These are phyloP conservation scores for Argyrosomus japonicus DNA, from an alignment of 2,113 vertebrate species.

Conservation along the genomic window DNA sequence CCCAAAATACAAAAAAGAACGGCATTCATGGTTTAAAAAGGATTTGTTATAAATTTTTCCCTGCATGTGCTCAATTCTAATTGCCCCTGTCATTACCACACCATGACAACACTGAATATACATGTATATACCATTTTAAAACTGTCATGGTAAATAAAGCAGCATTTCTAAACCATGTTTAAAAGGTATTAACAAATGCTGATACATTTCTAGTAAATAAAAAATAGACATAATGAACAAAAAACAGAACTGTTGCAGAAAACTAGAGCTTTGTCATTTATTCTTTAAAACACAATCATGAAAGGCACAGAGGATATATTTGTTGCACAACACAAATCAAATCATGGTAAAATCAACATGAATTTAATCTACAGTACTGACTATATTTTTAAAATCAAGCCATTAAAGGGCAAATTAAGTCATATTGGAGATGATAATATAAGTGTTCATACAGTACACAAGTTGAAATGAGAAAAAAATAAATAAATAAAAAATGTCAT, in stretches of 20 bases:
- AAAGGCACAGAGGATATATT: constrained; percentile 38
- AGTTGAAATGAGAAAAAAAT: not conserved
- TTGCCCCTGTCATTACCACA: not conserved
- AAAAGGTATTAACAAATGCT: not conserved
- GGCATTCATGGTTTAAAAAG: not conserved
- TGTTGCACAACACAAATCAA: constrained; percentile 12
- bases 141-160: not conserved
- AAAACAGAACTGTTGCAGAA: not conserved
- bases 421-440: not conserved
- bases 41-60: not conserved
- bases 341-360: constrained; percentile 1
- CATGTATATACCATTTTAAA: not conserved
- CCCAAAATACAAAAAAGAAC: not conserved
- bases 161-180: not conserved
- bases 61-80: not conserved
- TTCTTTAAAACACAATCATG: constrained; percentile 13
- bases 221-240: not conserved
- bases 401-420: not conserved
- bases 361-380: not conserved
- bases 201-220: not conserved
- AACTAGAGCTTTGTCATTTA: constrained; percentile 30
- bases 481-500: not conserved
- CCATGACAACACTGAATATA: not conserved
- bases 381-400: not conserved
- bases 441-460: not conserved